Evolutionary conservation across 2,888 invertebrate species (phyloP).

Genomic region (Odontomyia ornata): DNA sequence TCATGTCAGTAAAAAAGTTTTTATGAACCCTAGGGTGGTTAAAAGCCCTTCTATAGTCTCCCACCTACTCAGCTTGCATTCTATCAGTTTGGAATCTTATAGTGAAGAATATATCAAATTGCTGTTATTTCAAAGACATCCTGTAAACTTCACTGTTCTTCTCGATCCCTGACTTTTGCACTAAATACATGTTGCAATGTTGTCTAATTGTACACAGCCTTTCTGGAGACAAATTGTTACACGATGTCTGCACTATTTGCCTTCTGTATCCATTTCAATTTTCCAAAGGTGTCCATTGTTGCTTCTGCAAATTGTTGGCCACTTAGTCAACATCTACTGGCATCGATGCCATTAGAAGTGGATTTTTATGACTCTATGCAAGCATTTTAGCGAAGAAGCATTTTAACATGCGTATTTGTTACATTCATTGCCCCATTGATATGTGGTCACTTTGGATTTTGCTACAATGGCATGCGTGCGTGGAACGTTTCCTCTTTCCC

Average conservation of each 20-base stretch:
- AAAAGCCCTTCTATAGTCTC: too few relatives aligned
- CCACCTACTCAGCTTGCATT: too few relatives aligned
- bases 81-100: too few relatives aligned
- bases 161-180: too few relatives aligned
- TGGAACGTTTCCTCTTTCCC: slow-evolving; percentile 31
- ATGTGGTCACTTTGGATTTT: slow-evolving; percentile 26
- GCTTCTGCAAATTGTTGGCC: slow-evolving; percentile 39
- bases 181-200: slow-evolving; percentile 28
- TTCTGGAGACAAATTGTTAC: slow-evolving; percentile 57
- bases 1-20: too few relatives aligned
- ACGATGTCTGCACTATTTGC: slow-evolving; percentile 53
- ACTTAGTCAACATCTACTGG: slow-evolving; percentile 47
- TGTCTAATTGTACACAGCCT: slow-evolving; percentile 35
- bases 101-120: too few relatives aligned
- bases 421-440: slow-evolving; percentile 34
- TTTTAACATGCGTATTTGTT: slow-evolving; percentile 22
- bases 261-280: slow-evolving; percentile 48
- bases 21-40: too few relatives aligned
- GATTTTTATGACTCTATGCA: slow-evolving; percentile 43
- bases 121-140: too few relatives aligned
- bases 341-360: slow-evolving; percentile 47
- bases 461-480: slow-evolving; percentile 38
- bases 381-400: slow-evolving; percentile 3
- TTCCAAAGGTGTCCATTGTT: slow-evolving; percentile 46
- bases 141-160: too few relatives aligned